phyloP scores from a whole-genome alignment of 2,888 invertebrate genomes.

The Hedya salicella region DNA sequence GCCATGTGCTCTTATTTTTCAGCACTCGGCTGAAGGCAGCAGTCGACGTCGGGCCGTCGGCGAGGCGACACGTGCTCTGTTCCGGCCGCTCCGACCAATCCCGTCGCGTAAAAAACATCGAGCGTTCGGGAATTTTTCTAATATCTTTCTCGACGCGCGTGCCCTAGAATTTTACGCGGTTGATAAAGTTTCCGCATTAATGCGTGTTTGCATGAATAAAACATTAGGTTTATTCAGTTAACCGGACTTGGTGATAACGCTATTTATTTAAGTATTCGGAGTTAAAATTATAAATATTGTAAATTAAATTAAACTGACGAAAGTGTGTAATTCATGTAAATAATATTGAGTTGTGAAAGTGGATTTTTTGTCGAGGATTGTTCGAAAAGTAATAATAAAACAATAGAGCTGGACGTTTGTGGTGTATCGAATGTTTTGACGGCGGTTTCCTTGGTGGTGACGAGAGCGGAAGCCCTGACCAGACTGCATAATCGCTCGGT shows the following conservation, averaged over 20 bases:
- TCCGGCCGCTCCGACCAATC: constrained; percentile 44
- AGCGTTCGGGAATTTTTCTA: constrained; percentile 52
- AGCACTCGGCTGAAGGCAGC: constrained; percentile 58
- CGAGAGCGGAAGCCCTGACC: constrained; percentile 59
- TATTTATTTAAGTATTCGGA: not conserved
- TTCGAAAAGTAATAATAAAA: constrained; percentile 40
- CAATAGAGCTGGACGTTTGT: constrained; percentile 50
- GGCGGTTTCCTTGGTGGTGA: constrained; percentile 63
- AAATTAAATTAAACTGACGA: not conserved
- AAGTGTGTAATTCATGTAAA: constrained; percentile 10
- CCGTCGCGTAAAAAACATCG: constrained; percentile 78
- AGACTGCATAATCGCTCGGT: constrained; percentile 60
- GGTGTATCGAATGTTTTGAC: constrained; percentile 60
- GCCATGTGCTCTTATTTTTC: constrained; percentile 71
- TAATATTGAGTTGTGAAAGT: constrained; percentile 45
- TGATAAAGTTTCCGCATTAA: constrained; percentile 30
- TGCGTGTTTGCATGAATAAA: constrained; percentile 2
- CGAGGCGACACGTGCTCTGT: constrained; percentile 51
- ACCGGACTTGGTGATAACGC: not conserved
- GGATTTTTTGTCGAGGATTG: constrained; percentile 41
- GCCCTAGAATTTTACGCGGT: constrained; percentile 29
- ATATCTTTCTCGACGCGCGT: constrained; percentile 32
- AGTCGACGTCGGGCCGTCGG: constrained; percentile 69
- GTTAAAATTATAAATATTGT: not conserved
- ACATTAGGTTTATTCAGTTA: constrained; percentile 1